These are phyloP conservation scores for Dynastes hyllus DNA, from an alignment of 2,888 invertebrate species.

Conservation along the genomic window DNA sequence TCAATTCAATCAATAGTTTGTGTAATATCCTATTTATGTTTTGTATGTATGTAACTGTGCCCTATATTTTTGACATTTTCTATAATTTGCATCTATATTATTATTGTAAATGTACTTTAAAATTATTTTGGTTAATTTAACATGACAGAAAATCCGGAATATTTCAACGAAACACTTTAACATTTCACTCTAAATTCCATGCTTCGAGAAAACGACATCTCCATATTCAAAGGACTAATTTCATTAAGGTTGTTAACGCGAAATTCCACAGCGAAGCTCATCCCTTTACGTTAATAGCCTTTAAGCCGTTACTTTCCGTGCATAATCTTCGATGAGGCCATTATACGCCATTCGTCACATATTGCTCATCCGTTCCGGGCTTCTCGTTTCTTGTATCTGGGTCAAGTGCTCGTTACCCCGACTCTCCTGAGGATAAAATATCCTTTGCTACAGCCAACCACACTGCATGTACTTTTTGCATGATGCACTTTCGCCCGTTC, in stretches of 20 bases:
- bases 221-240: not conserved
- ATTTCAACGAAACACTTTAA: too few relatives aligned
- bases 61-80: too few relatives aligned
- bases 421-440: not conserved
- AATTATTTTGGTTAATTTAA: too few relatives aligned
- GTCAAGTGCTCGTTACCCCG: slow-evolving; percentile 30
- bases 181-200: not conserved
- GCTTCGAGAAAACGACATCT: not conserved
- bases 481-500: not conserved
- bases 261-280: not conserved
- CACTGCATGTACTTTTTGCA: too few relatives aligned
- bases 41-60: too few relatives aligned
- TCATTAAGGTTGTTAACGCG: too few relatives aligned
- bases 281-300: slow-evolving; percentile 1
- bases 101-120: too few relatives aligned
- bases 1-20: too few relatives aligned
- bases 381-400: not conserved
- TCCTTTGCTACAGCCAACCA: not conserved
- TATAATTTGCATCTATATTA: too few relatives aligned
- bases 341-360: not conserved
- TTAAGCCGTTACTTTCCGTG: slow-evolving; percentile 3
- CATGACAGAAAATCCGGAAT: too few relatives aligned
- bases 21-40: too few relatives aligned
- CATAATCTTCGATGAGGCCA: slow-evolving; percentile 9
- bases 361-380: not conserved